Base-by-base conservation (phyloP, 2,113 vertebrate species). In the Gallinago paraguaiae region DNA sequence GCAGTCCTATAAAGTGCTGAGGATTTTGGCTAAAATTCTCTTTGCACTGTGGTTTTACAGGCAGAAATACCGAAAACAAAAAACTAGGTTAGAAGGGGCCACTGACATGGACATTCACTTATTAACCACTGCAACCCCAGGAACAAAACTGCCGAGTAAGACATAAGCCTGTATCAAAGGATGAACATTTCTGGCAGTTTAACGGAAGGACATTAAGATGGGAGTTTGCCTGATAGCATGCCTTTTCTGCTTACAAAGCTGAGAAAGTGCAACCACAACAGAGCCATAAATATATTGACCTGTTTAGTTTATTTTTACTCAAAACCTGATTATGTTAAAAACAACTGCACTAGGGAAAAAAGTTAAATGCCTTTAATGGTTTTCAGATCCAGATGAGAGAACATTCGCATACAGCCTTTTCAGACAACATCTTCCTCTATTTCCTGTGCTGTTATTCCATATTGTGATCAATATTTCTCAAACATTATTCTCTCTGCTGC, bases 301-400 rank as follows among this genome's bases (percentile, higher is more conserved):
- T 56, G 27, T 17, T 64, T 39, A 82, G 57, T 85, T 81, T 82
- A 65, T 91, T 94, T 91, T 91, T 78, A 85, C 54, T 92, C 82
- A 28, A 94, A 96, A 95, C 48, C 79, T 17, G 39, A 86, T 77
- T 83, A 86, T 17, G 80, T 67, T 93, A 83, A 94, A 96, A 95
- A 92, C 51, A 25, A 92, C 54, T 74, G 68, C 64, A 69, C 59
- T 46, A 74, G 82, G 56, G 54, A 74, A 94, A 93, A 95, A 0
- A 63, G 75, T 60, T 43, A 80, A 70, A 85, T 45, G 82, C 71
- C 59, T 91, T 82, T 37, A 91, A 74, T 51, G 86, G 45, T 79
- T 92, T 91, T 77, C 75, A 90, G 69, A 86, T 35, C 39, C 60
- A 86, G 79, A 94, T 24, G 59, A 63, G 33, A 85, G 78, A 93